A percentile compares a stretch with the other conserved stretches of the same genome.
Evolutionary conservation across 2,888 invertebrate genomes (phyloP).

Genomic region (Chloroclystis v-ata): DNA sequence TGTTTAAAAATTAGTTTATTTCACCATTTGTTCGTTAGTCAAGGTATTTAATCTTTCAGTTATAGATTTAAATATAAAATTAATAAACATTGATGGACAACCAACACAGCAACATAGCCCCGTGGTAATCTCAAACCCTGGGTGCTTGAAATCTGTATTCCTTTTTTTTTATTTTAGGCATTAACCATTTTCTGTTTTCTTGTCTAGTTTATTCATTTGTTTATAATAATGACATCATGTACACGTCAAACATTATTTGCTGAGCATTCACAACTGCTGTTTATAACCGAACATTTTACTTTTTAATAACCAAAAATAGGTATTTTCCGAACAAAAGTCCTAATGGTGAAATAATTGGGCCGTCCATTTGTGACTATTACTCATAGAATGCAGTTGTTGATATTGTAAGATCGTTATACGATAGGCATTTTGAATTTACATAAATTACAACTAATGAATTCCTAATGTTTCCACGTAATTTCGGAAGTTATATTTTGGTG

Average conservation of each 20-base stretch:
- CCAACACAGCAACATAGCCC: no score
- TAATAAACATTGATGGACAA: no score
- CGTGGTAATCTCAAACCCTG: no score
- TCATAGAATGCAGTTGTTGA: slow-evolving; percentile 32
- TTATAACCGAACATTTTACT: slow-evolving; percentile 20
- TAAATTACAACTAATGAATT: slow-evolving; percentile 21
- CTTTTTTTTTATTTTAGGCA: no score
- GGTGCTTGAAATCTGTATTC: no score
- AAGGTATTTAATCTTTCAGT: no score
- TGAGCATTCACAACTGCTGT: slow-evolving; percentile 6
- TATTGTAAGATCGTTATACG: slow-evolving; percentile 31
- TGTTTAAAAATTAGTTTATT: no score
- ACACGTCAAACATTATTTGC: slow-evolving; percentile 5
- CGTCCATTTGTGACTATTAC: slow-evolving; percentile 44
- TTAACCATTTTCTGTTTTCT: no score
- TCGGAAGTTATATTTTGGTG: slow-evolving; percentile 4
- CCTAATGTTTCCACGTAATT: slow-evolving; percentile 17
- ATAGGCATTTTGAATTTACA: slow-evolving; percentile 35
- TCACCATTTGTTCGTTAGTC: no score
- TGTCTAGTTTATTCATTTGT: no score
- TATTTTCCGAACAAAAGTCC: slow-evolving; percentile 41
- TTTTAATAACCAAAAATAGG: slow-evolving; percentile 51
- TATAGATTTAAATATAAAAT: no score
- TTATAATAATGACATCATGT: background rate
- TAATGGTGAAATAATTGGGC: slow-evolving; percentile 62